These are phyloP conservation scores for Calephelis nemesis DNA, from an alignment of 1,140 invertebrate genomes.

Conservation along the genomic window DNA sequence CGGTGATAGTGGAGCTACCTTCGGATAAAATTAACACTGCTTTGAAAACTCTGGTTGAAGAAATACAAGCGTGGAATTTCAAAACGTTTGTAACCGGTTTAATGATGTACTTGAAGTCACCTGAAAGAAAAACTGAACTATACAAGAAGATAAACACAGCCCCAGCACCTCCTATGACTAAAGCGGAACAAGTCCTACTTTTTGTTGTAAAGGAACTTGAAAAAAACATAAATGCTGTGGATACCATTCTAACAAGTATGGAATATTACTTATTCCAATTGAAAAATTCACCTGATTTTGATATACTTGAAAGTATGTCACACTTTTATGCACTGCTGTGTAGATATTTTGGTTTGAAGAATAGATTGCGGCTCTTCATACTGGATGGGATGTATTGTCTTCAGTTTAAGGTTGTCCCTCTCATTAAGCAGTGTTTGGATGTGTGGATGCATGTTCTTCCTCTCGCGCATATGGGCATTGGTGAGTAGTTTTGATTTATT, in stretches of 20 bases:
- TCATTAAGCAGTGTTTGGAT: slow-evolving; percentile 65
- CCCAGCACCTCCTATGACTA: slow-evolving; percentile 57
- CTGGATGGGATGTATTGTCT: slow-evolving; percentile 75
- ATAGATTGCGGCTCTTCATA: slow-evolving; percentile 60
- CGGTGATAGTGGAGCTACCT: slow-evolving; percentile 40
- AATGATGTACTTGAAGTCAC: slow-evolving; percentile 55
- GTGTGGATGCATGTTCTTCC: slow-evolving; percentile 70
- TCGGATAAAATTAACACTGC: slow-evolving; percentile 36
- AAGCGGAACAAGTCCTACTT: slow-evolving; percentile 60
- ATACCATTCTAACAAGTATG: slow-evolving; percentile 49
- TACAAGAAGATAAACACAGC: slow-evolving; percentile 46
- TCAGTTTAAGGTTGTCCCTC: slow-evolving; percentile 56
- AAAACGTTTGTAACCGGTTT: slow-evolving; percentile 52
- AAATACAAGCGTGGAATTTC: slow-evolving; percentile 37
- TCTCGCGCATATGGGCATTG: slow-evolving; percentile 54
- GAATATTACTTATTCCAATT: slow-evolving; percentile 65
- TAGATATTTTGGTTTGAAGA: slow-evolving; percentile 54
- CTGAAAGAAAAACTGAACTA: slow-evolving; percentile 53
- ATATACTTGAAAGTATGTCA: slow-evolving; percentile 56
- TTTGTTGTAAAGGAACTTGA: slow-evolving; percentile 51
- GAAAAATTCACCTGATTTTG: slow-evolving; percentile 56
- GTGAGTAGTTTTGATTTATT: slow-evolving; percentile 37
- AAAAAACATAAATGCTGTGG: slow-evolving; percentile 30
- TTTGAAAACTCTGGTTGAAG: slow-evolving; percentile 48
- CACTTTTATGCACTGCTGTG: slow-evolving; percentile 70